These are phyloP conservation scores for Alosa alosa DNA, from an alignment of 2,113 vertebrate genomes.

Conservation along the genomic window DNA sequence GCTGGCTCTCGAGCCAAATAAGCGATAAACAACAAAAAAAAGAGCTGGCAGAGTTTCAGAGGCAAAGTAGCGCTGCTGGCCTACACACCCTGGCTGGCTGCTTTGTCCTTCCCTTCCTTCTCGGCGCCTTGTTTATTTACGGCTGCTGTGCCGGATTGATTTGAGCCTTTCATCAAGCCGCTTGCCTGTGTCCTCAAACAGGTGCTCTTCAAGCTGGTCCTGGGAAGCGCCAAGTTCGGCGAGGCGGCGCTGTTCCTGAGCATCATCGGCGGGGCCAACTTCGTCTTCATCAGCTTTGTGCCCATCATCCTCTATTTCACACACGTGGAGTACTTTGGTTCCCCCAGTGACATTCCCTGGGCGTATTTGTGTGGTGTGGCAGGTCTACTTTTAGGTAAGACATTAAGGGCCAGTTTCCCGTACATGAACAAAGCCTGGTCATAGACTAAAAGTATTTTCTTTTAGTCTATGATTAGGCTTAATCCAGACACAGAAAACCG, in stretches of 20 bases:
- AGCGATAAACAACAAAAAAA: background rate
- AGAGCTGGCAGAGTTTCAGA: background rate
- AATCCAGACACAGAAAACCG: no score
- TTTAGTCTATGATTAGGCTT: no score
- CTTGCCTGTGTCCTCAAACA: constrained; percentile 52
- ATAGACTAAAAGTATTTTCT: no score
- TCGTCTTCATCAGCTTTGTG: constrained; percentile 87
- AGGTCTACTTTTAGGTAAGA: constrained; percentile 86
- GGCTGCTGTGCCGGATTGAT: background rate
- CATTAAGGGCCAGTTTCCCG: background rate
- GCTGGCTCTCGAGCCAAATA: background rate
- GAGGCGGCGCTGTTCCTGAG: constrained; percentile 94
- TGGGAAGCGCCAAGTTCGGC: constrained; percentile 94
- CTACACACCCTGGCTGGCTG: background rate
- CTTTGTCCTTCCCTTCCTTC: background rate
- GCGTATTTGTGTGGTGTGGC: constrained; percentile 89
- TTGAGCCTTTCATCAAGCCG: background rate
- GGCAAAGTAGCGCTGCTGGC: background rate
- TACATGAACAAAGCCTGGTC: background rate
- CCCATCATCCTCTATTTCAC: constrained; percentile 92
- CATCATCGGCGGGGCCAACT: constrained; percentile 86
- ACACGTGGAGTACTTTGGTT: constrained; percentile 87
- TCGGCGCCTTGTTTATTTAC: background rate
- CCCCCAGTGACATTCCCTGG: constrained; percentile 83
- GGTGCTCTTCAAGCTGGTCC: constrained; percentile 96